phyloP scores from a whole-genome alignment of 1,140 invertebrate species.

The Ostrea denselamellosa region DNA sequence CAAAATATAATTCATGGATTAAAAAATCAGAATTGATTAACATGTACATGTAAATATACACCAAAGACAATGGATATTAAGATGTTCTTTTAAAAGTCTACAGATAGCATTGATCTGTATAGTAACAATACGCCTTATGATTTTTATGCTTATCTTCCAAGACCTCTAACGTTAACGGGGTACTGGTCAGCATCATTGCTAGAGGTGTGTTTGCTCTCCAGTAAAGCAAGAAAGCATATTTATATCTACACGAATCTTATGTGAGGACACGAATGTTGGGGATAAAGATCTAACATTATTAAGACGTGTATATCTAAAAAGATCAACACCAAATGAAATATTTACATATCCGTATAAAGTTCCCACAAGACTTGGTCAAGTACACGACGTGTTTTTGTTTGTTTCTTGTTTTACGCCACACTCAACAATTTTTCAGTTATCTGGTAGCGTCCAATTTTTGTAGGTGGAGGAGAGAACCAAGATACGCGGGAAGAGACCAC shows the following conservation, averaged over 20 bases:
- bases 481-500: too few species aligned
- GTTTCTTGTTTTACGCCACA: too few species aligned
- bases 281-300: conserved; percentile 29
- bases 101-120: conserved; percentile 2
- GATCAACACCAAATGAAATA: conserved; percentile 8
- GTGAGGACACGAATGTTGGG: conserved; percentile 47
- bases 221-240: not conserved
- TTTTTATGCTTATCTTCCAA: conserved; percentile 39
- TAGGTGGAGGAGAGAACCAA: too few species aligned
- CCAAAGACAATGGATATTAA: not conserved
- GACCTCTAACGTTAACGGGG: conserved; percentile 17
- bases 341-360: conserved; percentile 43
- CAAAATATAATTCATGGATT: conserved; percentile 21
- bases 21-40: conserved; percentile 22
- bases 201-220: not conserved
- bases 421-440: too few species aligned
- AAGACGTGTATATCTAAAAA: conserved; percentile 34
- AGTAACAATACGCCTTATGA: conserved; percentile 32
- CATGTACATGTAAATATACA: not conserved
- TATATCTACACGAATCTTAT: conserved; percentile 39
- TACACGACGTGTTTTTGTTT: conserved; percentile 44
- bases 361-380: conserved; percentile 36
- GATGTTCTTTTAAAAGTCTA: conserved; percentile 20
- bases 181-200: conserved; percentile 22
- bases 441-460: too few species aligned